These are phyloP conservation scores for Onychomys arenicola DNA, from an alignment of 2,797 vertebrate genomes.

Conservation along the genomic window DNA sequence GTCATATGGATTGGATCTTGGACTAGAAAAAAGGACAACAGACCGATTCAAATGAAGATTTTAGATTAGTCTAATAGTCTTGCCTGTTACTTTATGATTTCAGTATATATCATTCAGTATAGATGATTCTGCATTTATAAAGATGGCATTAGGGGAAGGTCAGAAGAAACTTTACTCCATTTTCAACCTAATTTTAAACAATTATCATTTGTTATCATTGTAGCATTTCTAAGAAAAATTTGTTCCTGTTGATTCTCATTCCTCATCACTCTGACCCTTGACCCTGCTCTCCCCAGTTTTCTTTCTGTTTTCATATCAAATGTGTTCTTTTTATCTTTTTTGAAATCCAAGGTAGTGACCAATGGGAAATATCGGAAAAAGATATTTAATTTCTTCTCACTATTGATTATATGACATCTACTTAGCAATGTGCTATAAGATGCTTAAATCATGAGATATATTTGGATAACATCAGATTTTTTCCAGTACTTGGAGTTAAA, in stretches of 20 bases:
- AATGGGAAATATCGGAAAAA: neutral
- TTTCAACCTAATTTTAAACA: neutral
- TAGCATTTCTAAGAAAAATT: neutral
- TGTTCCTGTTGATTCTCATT: neutral
- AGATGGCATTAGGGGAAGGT: neutral
- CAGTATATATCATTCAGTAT: too few relatives aligned
- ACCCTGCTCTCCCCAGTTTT: neutral
- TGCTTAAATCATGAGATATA: neutral
- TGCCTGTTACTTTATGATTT: neutral
- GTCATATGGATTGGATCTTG: neutral
- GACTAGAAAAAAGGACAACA: neutral
- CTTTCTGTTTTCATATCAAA: neutral
- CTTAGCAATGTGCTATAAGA: neutral
- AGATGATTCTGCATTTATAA: neutral
- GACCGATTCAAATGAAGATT: neutral
- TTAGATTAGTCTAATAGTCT: neutral
- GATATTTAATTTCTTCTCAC: neutral
- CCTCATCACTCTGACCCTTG: too few relatives aligned
- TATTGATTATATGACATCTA: neutral
- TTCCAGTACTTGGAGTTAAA: neutral
- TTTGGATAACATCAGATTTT: neutral
- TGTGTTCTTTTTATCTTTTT: neutral
- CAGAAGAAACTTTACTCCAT: neutral
- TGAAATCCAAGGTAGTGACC: neutral
- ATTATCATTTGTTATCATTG: neutral